Base-by-base conservation (phyloP, 2,797 vertebrate genomes). In the Pyrocephalus nanus region DNA sequence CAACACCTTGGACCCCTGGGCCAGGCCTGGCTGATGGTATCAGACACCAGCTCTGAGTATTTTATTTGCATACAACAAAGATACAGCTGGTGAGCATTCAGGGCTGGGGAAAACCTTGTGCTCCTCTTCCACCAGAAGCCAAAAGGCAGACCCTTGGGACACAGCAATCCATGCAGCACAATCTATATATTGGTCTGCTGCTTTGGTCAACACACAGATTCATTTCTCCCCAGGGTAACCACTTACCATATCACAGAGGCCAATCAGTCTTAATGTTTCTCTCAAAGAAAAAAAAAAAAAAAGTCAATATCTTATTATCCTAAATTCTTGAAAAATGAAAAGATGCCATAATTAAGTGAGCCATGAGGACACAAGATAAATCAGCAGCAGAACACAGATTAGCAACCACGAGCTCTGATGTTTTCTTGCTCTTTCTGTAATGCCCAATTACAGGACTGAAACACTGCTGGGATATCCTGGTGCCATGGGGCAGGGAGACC, bases 181-280 rank as follows among this genome's bases (percentile, higher is more conserved):
- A 95, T 78, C 94, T 43, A 91, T 82, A 77, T 45, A 94, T 7
- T 38, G 64, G 30, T 32, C 78, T 87, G 71, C 75, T 83, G 96
- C 95, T 88, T 12, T 77, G 69, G 75, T 73, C 79, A 92, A 61
- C 74, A 73, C 67, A 65, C 26, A 92, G 77, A 88, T 78, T 88
- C 12, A 91, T 92, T 86, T 88, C 73, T 83, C 95, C 82, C 91
- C 42, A 8, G 73, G 55, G 51, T 48, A 70, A 72, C n/a, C 77
- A 73, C 72, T 89, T 58, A 90, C 29, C 29, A 5, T 27, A 94
- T 69, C 72, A 88, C 58, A 80, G 83, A 76, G 65, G 45, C 86
- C 26, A 89, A 92, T 89, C 85, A 90, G 66, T 67, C 91, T 88
- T 81, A 92, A 93, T 40, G 69, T 23, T 75, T 74, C 38, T 34